A percentile compares a stretch with the other conserved stretches of the same genome.
phyloP scores from a whole-genome alignment of 2,113 vertebrate species.

The Buteo buteo region DNA sequence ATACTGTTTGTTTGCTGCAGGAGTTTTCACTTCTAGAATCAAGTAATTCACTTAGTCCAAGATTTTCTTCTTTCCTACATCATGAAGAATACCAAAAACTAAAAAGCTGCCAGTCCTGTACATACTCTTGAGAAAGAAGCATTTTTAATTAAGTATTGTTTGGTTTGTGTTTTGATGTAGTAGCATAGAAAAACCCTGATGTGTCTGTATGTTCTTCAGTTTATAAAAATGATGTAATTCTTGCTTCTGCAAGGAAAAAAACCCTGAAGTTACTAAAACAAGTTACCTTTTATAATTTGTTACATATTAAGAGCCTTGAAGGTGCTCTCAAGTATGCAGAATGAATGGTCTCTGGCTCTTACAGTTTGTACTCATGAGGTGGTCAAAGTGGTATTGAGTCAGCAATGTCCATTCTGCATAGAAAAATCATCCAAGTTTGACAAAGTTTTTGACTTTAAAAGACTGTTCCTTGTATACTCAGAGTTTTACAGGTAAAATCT shows the following conservation, averaged over 20 bases:
- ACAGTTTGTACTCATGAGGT: neutral
- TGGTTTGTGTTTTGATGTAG: neutral
- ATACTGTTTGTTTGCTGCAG: neutral
- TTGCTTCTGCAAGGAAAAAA: neutral
- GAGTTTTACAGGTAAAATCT: neutral
- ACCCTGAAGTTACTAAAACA: neutral
- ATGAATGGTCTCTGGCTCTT: neutral
- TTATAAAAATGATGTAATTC: neutral
- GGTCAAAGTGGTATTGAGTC: neutral
- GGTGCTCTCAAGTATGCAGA: neutral
- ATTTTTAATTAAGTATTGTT: neutral
- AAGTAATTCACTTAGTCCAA: neutral
- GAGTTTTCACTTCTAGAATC: neutral
- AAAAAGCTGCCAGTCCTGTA: neutral
- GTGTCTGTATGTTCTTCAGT: neutral
- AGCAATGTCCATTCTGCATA: neutral
- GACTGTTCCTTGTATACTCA: neutral
- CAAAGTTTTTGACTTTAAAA: neutral
- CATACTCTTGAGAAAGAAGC: neutral
- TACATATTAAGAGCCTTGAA: neutral
- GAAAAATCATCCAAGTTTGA: neutral
- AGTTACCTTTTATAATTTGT: neutral
- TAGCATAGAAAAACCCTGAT: neutral
- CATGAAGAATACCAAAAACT: neutral
- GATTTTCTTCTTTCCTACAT: neutral